Evolutionary conservation across 37 sponge, comb jelly and placozoan genomes (phyloP).

Genomic region (Ephydatia muelleri): DNA sequence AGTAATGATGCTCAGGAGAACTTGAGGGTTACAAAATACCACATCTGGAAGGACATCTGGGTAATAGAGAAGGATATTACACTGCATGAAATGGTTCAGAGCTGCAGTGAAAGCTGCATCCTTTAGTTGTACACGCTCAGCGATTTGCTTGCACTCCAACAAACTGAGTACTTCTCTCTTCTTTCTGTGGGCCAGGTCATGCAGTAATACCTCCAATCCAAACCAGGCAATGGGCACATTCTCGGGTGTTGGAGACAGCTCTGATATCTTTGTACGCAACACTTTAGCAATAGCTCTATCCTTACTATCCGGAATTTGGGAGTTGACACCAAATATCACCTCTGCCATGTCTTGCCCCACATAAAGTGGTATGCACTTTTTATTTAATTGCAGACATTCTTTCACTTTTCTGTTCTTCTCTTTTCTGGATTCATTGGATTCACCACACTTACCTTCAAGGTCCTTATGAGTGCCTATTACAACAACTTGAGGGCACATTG

Average conservation of each 20-base stretch:
- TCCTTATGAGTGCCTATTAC: slow-evolving; percentile 7
- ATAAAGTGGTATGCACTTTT: background rate
- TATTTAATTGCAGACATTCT: background rate
- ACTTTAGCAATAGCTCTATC: background rate
- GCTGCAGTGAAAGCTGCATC: background rate
- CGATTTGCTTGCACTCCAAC: background rate
- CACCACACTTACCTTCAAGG: background rate
- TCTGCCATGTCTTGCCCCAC: background rate
- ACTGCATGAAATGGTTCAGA: background rate
- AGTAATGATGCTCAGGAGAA: background rate
- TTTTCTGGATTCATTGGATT: background rate
- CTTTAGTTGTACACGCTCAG: background rate
- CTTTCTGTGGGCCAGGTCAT: background rate
- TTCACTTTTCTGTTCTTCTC: background rate
- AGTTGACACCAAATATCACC: background rate
- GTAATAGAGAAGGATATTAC: background rate
- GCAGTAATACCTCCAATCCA: background rate
- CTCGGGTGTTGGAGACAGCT: background rate
- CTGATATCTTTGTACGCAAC: background rate
- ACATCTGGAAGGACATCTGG: slow-evolving; percentile 6
- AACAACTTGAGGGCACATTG: background rate
- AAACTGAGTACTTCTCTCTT: background rate
- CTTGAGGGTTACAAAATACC: background rate
- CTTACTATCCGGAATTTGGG: background rate
- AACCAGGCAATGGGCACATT: background rate